Percentiles rank a stretch among this genome's conserved stretches.
Evolutionary conservation across 2,113 vertebrate species (phyloP).

Genomic region (Montifringilla adamsi): DNA sequence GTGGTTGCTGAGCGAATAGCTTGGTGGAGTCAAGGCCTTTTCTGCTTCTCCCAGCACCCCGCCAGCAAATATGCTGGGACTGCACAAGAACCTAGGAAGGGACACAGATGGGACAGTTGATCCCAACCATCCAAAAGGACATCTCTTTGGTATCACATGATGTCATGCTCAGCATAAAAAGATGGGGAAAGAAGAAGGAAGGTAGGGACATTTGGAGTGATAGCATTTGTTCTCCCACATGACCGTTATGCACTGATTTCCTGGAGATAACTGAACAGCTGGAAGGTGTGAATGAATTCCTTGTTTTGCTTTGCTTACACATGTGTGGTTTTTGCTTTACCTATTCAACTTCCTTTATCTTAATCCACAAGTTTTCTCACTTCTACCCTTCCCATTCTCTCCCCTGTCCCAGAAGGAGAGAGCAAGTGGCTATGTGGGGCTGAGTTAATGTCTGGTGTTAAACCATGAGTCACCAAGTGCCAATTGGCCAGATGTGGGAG

Average conservation of each 20-base stretch:
- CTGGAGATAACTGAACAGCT: background rate
- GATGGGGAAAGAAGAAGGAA: background rate
- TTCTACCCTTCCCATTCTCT: background rate
- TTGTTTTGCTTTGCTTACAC: background rate
- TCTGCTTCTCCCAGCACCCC: background rate
- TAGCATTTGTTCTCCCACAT: background rate
- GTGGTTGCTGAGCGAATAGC: background rate
- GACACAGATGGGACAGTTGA: background rate
- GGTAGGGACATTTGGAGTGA: background rate
- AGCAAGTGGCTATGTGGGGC: background rate
- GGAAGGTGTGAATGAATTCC: background rate
- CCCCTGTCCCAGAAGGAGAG: background rate
- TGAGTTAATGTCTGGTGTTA: background rate
- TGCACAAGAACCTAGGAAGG: background rate
- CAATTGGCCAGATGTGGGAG: background rate
- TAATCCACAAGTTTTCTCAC: background rate
- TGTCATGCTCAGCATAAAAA: background rate
- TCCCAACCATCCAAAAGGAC: background rate
- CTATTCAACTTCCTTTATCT: background rate
- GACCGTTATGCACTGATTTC: background rate
- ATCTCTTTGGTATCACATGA: background rate
- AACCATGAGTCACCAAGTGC: background rate
- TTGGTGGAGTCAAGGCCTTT: background rate
- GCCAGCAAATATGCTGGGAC: fast-evolving
- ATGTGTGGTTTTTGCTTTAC: background rate